Base-by-base conservation (phyloP, 2,888 invertebrate species). In the Agriopis marginaria region DNA sequence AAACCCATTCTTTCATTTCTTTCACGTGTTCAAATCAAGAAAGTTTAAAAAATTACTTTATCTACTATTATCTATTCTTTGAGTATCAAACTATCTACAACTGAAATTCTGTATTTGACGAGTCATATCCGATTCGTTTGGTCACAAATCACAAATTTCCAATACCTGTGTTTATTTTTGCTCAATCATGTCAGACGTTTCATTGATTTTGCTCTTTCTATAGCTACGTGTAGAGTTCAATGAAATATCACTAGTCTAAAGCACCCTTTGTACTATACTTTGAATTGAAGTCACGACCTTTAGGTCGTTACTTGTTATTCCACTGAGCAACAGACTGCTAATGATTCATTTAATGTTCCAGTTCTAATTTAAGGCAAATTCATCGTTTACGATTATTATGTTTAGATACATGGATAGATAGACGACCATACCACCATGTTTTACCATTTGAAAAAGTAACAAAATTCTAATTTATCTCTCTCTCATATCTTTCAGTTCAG, bases 271-370 rank as follows among this genome's bases (percentile, higher is more conserved):
- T 23, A 49, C 14, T 7, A 47, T 59, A 58, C 39, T 72, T 66
- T 63, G 53, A 71, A 63, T 66, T 60, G 51, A 55, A 72, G 63
- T 66, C 60, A 67, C 51, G 70, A 67, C 70, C 70, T 72, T 63
- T 68, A 23, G 45, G 45, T 17, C 39, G 54, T 59, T 51, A 62
- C 72, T 66, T 69, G 68, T 64, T 63, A 67, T 68, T 71, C 51
- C 47, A 69, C 50, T 47, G 65, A 66, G 61, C 32, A 51, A 50
- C 50, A 42, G n/a, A 64, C 67, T 49, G 62, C 40, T 54, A 58
- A 51, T 40, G 23, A 42, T 42, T 32, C 59, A 12, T 44, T 66
- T 66, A 40, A 63, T 59, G 49, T 58, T 23, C 7, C n/a, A 59
- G 47, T 58, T 54, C 11, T 42, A 58, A 62, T 68, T 54, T 45